Conservation (phyloP, 2,888 invertebrate genomes). For the Rhagonycha fulva region DNA sequence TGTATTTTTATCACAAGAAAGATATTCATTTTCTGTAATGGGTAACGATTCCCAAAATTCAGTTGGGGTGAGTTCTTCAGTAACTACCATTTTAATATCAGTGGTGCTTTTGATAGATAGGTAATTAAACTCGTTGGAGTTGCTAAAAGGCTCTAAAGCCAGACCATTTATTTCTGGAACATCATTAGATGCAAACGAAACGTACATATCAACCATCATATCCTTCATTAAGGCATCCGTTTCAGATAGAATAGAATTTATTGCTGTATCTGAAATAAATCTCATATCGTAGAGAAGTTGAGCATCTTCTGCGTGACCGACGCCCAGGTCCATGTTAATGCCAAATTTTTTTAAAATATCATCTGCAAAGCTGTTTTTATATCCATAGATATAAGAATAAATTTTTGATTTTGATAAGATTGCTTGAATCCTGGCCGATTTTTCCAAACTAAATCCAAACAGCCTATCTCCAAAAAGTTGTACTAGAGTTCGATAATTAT, state of each 20-base stretch:
- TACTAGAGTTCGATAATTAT: background rate
- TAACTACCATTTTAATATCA: background rate
- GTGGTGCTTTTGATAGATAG: background rate
- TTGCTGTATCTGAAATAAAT: background rate
- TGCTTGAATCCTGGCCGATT: background rate
- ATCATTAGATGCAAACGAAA: conserved; percentile 3
- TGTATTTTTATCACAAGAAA: background rate
- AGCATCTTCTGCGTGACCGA: background rate
- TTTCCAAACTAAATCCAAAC: background rate
- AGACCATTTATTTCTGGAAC: background rate
- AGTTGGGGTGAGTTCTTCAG: background rate
- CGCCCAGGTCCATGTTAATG: background rate
- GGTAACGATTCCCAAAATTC: conserved; percentile 8
- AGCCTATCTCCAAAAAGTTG: conserved; percentile 1
- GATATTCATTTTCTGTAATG: conserved; percentile 3
- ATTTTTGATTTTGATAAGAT: background rate
- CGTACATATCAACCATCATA: background rate
- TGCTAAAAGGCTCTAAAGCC: background rate
- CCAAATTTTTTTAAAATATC: background rate
- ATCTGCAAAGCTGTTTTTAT: background rate
- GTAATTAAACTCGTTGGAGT: background rate
- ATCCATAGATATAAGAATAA: conserved; percentile 3
- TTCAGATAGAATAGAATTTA: background rate
- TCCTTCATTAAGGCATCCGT: background rate
- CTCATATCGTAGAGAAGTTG: background rate